Evolutionary conservation across 1,140 invertebrate genomes (phyloP), one percentile per base, ranked within the genome.

Genomic region (Zaprionus tsacasi): DNA sequence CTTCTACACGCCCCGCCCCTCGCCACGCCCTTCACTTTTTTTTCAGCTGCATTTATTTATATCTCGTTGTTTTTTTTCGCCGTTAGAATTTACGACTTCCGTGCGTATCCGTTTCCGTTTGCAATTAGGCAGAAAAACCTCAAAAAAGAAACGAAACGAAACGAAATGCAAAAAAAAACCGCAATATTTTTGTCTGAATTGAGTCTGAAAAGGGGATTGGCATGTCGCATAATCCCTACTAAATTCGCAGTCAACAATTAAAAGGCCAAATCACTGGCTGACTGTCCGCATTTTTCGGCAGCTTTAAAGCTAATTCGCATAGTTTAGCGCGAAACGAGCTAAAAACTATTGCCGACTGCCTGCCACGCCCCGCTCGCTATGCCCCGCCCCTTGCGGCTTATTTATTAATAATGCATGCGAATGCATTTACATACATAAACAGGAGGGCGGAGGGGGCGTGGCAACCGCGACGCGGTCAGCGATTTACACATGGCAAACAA

Each of bases 61-160:
- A 12, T 50, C 11, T 55, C 33, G 45, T n/a, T 12, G 55, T n/a
- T 12, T 17, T 12, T 17, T 54, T 17, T 55, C 21, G 15, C 30
- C 17, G 33, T 58, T 73, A 56, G 56, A 66, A 86, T 78, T 86
- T 78, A 86, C 74, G 66, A 63, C 30, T 81, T 75, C 40, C 36
- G 61, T 52, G 48, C 73, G 63, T 81, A 81, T 81, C 81, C 81
- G 79, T 59, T 81, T 81, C 74, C 81, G 81, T 70, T 83, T 61
- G 69, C 81, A 83, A 85, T 85, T 83, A 81, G 61, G 64, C 55
- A 67, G 27, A 43, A 69, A 55, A 55, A 54, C 11, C 25, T 38
- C 30, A 64, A 55, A 69, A 64, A 73, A 65, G 59, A 30, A 54
- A 7, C 38, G 8, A 7, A 33, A 21, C 21, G 21, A 21, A 30